phyloP scores from a whole-genome alignment of 1,140 invertebrate genomes.

The Rhizoglyphus robini region DNA sequence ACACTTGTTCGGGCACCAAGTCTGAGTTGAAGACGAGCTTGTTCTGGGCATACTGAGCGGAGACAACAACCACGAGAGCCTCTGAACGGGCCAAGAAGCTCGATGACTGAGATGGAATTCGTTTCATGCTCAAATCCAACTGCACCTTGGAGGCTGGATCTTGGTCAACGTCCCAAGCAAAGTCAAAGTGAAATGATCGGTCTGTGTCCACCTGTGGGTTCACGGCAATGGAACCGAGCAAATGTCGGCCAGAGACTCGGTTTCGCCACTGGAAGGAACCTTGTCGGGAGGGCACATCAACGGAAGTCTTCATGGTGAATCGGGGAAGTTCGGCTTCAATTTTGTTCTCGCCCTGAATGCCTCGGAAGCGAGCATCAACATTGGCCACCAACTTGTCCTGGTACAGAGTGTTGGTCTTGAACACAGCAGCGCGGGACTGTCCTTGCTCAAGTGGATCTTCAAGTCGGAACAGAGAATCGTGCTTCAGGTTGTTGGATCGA shows the following conservation, averaged over 20 bases:
- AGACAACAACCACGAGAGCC: not conserved
- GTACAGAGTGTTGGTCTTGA: not conserved
- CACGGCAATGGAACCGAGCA: not conserved
- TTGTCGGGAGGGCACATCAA: not conserved
- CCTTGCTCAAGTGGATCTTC: not conserved
- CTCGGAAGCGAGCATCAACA: not conserved
- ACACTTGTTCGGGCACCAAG: not conserved
- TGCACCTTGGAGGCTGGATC: not conserved
- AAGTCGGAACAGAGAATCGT: not conserved
- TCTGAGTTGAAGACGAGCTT: not conserved
- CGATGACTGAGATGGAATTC: not conserved
- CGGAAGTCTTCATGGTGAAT: not conserved
- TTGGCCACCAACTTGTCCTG: not conserved
- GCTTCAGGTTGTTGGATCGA: not conserved
- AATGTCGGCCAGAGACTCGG: not conserved
- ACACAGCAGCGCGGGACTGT: no score
- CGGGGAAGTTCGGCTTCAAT: not conserved
- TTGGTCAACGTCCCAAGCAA: constrained; percentile 16
- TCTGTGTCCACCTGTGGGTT: not conserved
- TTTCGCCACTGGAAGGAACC: not conserved
- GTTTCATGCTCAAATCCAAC: not conserved
- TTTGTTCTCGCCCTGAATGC: not conserved
- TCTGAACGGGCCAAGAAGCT: not conserved
- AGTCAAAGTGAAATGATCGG: constrained; percentile 6
- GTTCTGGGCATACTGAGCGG: constrained; percentile 10